Conservation (phyloP, 2,797 vertebrate genomes). For the Prionace glauca region DNA sequence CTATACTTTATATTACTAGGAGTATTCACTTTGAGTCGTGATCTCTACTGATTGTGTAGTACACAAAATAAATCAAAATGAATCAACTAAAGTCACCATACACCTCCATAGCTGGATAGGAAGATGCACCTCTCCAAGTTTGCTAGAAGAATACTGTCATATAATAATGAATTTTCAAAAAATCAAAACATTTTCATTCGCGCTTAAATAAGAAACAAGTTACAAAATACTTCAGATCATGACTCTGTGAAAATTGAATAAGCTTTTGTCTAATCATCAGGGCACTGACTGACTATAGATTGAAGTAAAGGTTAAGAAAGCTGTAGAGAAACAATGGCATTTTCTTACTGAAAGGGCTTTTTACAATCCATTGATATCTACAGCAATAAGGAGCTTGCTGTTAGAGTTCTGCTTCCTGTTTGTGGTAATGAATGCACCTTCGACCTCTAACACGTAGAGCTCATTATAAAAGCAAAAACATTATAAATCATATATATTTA, state of each 20-base stretch:
- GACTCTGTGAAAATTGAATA: neutral
- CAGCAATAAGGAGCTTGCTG: neutral
- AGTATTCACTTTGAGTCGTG: neutral
- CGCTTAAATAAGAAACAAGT: neutral
- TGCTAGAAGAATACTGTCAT: neutral
- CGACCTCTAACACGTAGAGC: neutral
- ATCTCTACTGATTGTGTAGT: neutral
- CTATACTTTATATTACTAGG: neutral
- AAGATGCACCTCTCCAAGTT: neutral
- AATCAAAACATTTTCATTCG: neutral
- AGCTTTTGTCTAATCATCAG: neutral
- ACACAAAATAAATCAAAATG: neutral
- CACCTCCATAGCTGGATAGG: neutral
- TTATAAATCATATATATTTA: neutral
- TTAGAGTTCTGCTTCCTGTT: neutral
- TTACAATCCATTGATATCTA: neutral
- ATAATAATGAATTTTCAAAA: neutral
- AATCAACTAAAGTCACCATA: neutral
- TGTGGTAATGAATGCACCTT: neutral
- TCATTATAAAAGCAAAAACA: neutral
- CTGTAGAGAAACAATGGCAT: neutral
- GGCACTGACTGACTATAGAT: neutral
- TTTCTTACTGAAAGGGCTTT: slow-evolving; percentile 1
- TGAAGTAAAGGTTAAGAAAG: slow-evolving; percentile 9
- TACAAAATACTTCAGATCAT: neutral